A percentile compares a stretch with the other conserved stretches of the same genome.
Evolutionary conservation across 2,888 invertebrate species (phyloP).

Genomic region (Orthosia gothica): DNA sequence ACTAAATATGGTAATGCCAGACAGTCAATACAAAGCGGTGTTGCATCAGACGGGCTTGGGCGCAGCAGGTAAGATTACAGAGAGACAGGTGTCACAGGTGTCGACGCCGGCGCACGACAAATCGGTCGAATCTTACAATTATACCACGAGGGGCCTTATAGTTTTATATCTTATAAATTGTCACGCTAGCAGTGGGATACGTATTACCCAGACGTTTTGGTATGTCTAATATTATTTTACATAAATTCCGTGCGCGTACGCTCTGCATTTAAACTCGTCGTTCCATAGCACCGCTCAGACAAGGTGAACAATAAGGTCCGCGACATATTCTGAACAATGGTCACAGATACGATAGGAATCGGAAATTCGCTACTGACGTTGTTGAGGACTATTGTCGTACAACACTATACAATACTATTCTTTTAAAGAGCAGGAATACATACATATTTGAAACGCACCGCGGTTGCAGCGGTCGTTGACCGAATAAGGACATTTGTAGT

Average conservation of each 20-base stretch:
- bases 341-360: slow-evolving; percentile 88
- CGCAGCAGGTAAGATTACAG: slow-evolving; percentile 36
- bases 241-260: slow-evolving; percentile 83
- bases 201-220: slow-evolving; percentile 52
- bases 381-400: slow-evolving; percentile 82
- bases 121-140: slow-evolving; percentile 24
- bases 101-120: slow-evolving; percentile 11
- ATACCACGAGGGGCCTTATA: slow-evolving; percentile 37
- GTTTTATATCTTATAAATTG: slow-evolving; percentile 36
- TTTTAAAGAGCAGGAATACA: slow-evolving; percentile 80
- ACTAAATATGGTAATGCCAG: slow-evolving; percentile 43
- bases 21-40: slow-evolving; percentile 31
- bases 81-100: slow-evolving; percentile 63
- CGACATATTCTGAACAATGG: slow-evolving; percentile 91
- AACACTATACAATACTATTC: slow-evolving; percentile 72
- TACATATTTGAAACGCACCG: slow-evolving; percentile 75
- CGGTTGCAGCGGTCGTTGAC: slow-evolving; percentile 76
- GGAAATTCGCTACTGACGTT: slow-evolving; percentile 87
- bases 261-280: slow-evolving; percentile 86
- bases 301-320: slow-evolving; percentile 86
- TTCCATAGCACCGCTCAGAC: slow-evolving; percentile 80
- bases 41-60: slow-evolving; percentile 56
- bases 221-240: slow-evolving; percentile 72
- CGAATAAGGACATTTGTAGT: slow-evolving; percentile 67
- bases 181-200: slow-evolving; percentile 32